Conservation (phyloP, 2,113 vertebrate genomes). For the Mirza zaza region DNA sequence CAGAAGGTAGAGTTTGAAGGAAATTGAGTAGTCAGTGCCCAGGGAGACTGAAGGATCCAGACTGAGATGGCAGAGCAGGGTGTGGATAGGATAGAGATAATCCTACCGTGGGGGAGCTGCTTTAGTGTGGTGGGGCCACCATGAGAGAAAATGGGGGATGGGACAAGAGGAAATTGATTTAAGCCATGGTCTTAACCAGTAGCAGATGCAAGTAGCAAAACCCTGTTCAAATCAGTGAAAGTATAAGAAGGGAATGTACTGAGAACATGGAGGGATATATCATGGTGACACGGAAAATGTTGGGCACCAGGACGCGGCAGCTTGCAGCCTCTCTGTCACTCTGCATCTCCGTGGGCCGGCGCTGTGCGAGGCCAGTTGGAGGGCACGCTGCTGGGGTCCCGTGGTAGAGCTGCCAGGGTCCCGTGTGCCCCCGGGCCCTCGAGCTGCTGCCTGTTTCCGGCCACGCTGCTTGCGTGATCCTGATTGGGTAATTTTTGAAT, state of each 20-base stretch:
- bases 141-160: background rate
- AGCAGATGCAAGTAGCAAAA: background rate
- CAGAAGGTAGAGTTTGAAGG: background rate
- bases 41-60: background rate
- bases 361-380: too few species aligned
- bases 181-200: background rate
- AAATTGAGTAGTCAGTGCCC: background rate
- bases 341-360: too few species aligned
- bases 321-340: too few species aligned
- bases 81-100: background rate
- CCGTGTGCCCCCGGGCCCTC: too few species aligned
- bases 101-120: background rate
- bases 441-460: too few species aligned
- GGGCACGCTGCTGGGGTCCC: too few species aligned
- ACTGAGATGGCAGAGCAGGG: background rate
- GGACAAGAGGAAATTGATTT: background rate
- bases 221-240: background rate
- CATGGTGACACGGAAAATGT: too few species aligned
- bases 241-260: background rate
- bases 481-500: too few species aligned
- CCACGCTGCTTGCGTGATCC: too few species aligned
- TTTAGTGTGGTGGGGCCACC: background rate
- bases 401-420: too few species aligned
- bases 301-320: too few species aligned
- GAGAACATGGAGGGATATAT: background rate